Evolutionary conservation across 2,113 vertebrate species (phyloP), one percentile per base, ranked within the genome.

Genomic region (Sebastes schlegelii): DNA sequence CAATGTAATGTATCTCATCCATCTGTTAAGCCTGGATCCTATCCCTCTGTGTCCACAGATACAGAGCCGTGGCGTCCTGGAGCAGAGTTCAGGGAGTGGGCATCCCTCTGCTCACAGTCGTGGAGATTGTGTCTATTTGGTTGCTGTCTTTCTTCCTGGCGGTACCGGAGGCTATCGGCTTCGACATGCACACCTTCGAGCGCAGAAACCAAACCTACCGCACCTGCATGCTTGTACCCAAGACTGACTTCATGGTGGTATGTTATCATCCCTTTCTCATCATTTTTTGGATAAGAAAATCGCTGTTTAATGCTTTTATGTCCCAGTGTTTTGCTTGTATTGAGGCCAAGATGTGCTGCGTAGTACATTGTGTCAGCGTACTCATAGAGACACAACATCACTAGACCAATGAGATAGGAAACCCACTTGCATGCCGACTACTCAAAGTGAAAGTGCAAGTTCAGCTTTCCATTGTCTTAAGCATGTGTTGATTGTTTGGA

Each of bases 61-160:
- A 99, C 76, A 95, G 98, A 85, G 98, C 98, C 12, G 98, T 99
- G 76, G 98, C 97, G 0, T 99, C 98, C 6, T 99, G 98, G 98
- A 99, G 97, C 89, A 96, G 98, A 13, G 98, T 99, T 9, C 98
- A 99, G 87, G 97, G 98, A 10, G 98, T 98, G 40, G 98, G 98
- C 73, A 96, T 99, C 79, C 98, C 98, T 1, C 93, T 96, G 84
- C 84, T 97, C 62, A 99, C 98, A 1, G 96, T 98, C 75, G 94
- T 99, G 42, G 97, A 99, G 91, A 99, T 99, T 21, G 80, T 97
- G 76, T 93, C 95, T 79, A 97, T 99, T 65, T 99, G 98, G 98
- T 92, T 97, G 83, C 92, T 99, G 19, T 99, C 98, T 6, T 94
- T 99, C 70, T 72, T 97, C 62, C 88, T 99, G 92, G 98, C 98